Evolutionary conservation across 2,888 invertebrate genomes (phyloP).

Genomic region (Drosophila neutralis): DNA sequence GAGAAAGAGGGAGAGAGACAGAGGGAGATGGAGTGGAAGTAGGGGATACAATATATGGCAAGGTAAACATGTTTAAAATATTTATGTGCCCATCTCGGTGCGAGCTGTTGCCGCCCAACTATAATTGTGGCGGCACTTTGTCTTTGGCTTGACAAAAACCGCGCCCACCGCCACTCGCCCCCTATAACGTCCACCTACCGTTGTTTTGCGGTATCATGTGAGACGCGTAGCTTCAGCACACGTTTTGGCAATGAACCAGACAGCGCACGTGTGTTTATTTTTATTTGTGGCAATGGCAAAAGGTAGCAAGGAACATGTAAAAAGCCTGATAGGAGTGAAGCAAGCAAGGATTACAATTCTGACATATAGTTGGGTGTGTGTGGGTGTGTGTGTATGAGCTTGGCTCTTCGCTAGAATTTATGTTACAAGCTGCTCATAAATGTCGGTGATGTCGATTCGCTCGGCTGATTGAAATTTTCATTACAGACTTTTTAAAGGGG

Average conservation of each 20-base stretch:
- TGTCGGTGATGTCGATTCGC: slow-evolving; percentile 48
- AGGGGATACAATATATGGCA: slow-evolving; percentile 47
- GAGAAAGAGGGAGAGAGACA: not conserved
- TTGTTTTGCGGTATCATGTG: slow-evolving; percentile 41
- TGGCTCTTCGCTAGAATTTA: slow-evolving; percentile 50
- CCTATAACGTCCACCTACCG: slow-evolving; percentile 7
- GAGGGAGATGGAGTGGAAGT: not conserved
- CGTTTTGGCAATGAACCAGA: slow-evolving; percentile 73
- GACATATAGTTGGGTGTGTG: slow-evolving; percentile 7
- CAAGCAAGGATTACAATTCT: slow-evolving; percentile 10
- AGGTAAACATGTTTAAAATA: slow-evolving; percentile 71
- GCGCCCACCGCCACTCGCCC: slow-evolving; percentile 7
- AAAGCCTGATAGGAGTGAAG: not conserved
- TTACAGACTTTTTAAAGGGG: slow-evolving; percentile 28
- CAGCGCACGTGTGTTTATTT: slow-evolving; percentile 68
- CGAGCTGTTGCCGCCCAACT: slow-evolving; percentile 51
- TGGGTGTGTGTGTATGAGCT: not conserved
- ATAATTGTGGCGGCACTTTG: slow-evolving; percentile 67
- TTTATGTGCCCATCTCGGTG: slow-evolving; percentile 49
- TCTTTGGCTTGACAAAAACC: slow-evolving; percentile 63
- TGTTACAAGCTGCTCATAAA: slow-evolving; percentile 68
- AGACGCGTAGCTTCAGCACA: slow-evolving; percentile 47
- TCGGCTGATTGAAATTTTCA: slow-evolving; percentile 66
- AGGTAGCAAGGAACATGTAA: slow-evolving; percentile 31
- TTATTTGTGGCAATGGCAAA: slow-evolving; percentile 64